Base-by-base conservation (phyloP, 2,888 invertebrate genomes). In the Siphonodentalium dalli region DNA sequence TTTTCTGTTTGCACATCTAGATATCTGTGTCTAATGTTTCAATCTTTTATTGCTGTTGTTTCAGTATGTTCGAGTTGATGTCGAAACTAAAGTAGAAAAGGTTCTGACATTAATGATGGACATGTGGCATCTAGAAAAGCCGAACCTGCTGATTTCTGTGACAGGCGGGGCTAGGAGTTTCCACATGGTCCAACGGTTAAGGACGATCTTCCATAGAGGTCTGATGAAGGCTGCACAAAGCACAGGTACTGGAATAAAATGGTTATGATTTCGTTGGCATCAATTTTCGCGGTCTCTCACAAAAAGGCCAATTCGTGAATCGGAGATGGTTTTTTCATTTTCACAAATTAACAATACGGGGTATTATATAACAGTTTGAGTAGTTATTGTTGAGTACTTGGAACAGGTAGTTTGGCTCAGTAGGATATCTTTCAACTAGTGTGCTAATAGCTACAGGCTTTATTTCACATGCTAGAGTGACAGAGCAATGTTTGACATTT, bases 141-240 rank as follows among this genome's bases (percentile, higher is more conserved):
- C 82, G 6, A 81, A 81, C 42, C 70, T 82, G 5, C 72, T 82
- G 18, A 80, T 82, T 51, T 82, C 82, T 3, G 80, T 82, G 18
- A 81, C 81, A n/a, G 82, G 82, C 0, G 82, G 82, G 0, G 82
- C 82, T 38, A 78, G 79, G 48, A 77, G 77, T 63, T 81, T 82
- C 58, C 66, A 70, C 37, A 78, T 82, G 77, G 75, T 72, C 34
- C 69, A 73, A 24, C 59, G 74, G 33, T 63, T 82, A 15, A 77
- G 75, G 51, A 75, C 80, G 41, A 78, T 77, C 7, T 81, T 82
- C 61, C 61, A 78, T 27, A 64, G 76, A 31, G 82, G 82, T 21
- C 70, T 82, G 6, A 75, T 80, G 72, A 81, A 81, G 51, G 79
- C 78, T 15, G 81, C 82, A 0, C 65, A 72, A 20, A 77, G 75